phyloP scores from a whole-genome alignment of 2,113 vertebrate species.

The Cnemophilus loriae region DNA sequence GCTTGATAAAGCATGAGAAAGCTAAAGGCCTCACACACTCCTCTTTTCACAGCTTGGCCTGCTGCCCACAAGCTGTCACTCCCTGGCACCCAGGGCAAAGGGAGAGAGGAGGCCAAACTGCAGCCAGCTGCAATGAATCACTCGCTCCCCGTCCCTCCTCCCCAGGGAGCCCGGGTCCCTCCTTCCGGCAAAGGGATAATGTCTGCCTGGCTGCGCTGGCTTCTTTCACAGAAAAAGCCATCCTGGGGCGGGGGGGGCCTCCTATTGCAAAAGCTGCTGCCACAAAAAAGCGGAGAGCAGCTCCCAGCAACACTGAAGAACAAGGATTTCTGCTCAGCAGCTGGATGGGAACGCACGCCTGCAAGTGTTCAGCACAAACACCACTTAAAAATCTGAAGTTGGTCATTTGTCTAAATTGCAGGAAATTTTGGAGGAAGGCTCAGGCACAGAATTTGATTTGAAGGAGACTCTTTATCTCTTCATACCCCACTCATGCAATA shows the following conservation, averaged over 20 bases:
- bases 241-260: neutral
- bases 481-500: neutral
- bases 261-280: constrained; percentile 9
- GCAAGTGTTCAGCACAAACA: neutral
- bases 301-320: neutral
- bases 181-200: constrained; percentile 59
- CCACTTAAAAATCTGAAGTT: neutral
- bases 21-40: constrained; percentile 68
- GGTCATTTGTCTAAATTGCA: neutral
- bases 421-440: neutral
- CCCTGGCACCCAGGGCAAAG: constrained; percentile 64
- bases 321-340: neutral
- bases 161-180: constrained; percentile 43
- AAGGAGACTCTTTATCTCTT: neutral
- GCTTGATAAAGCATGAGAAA: constrained; percentile 72
- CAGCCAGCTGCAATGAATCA: constrained; percentile 64
- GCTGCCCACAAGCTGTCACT: constrained; percentile 67
- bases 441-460: neutral
- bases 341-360: neutral
- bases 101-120: constrained; percentile 45
- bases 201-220: neutral
- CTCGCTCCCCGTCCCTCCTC: constrained; percentile 2
- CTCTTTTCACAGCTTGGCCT: constrained; percentile 64
- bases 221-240: constrained; percentile 11
- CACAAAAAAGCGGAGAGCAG: neutral